Percentiles rank a stretch among this genome's conserved stretches.
These are phyloP conservation scores for Pachyuromys duprasi DNA, from an alignment of 2,797 vertebrate genomes.

Conservation along the genomic window DNA sequence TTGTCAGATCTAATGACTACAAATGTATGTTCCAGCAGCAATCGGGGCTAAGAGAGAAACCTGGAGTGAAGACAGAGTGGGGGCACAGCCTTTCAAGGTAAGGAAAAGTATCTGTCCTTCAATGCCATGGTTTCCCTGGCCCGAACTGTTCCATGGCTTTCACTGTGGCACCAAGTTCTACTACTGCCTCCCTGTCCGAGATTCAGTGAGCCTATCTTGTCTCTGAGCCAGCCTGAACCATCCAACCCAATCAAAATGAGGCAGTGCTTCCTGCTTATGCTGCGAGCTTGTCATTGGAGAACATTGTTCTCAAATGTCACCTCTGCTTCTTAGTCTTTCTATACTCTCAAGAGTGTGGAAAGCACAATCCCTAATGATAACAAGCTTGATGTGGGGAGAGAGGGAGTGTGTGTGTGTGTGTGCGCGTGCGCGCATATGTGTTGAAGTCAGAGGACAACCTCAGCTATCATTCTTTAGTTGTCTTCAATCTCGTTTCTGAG, in stretches of 20 bases:
- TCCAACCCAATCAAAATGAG: not conserved
- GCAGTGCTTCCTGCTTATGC: not conserved
- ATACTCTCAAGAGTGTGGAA: not conserved
- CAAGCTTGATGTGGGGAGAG: not conserved
- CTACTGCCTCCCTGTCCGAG: not conserved
- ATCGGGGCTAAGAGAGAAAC: not conserved
- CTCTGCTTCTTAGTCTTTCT: not conserved
- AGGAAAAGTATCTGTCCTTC: not conserved
- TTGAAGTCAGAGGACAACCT: not conserved
- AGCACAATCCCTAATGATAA: not conserved
- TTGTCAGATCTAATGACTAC: constrained; percentile 16
- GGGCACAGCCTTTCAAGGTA: not conserved
- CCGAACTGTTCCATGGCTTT: not conserved
- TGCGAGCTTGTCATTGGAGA: too few relatives aligned
- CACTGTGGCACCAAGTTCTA: not conserved
- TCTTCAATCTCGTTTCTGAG: not conserved
- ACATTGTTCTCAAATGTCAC: not conserved
- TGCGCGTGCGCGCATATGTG: not conserved
- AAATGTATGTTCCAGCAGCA: not conserved
- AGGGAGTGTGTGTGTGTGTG: not conserved
- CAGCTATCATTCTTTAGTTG: not conserved
- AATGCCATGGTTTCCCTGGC: not conserved
- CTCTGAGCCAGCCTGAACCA: not conserved
- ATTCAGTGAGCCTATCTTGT: not conserved
- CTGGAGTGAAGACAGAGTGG: not conserved